Evolutionary conservation across 2,888 invertebrate genomes (phyloP).

Genomic region (Quadroppia sp.): DNA sequence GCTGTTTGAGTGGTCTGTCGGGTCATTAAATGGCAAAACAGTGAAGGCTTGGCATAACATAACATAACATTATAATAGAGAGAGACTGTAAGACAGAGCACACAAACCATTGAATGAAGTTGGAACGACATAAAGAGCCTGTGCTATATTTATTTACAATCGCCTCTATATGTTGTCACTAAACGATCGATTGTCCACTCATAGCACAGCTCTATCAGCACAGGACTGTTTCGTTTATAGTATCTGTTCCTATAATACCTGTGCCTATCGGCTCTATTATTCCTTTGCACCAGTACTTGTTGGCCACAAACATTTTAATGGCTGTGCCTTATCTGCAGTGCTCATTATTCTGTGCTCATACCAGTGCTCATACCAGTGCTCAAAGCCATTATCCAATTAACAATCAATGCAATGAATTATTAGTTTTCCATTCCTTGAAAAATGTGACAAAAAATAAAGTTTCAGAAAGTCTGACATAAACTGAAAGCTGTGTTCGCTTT

Average conservation of each 20-base stretch:
- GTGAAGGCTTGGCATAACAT: slow-evolving; percentile 31
- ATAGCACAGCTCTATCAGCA: neutral
- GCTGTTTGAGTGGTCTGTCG: slow-evolving; percentile 27
- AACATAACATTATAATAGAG: neutral
- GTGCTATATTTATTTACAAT: slow-evolving; percentile 34
- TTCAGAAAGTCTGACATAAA: slow-evolving; percentile 22
- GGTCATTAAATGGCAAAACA: slow-evolving; percentile 34
- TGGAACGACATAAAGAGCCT: neutral
- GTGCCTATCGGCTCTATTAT: too few species aligned
- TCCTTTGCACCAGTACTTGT: neutral
- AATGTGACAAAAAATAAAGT: neutral
- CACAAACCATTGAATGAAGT: neutral
- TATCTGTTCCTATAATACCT: neutral
- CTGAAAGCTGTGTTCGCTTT: slow-evolving; percentile 22
- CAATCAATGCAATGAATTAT: slow-evolving; percentile 11
- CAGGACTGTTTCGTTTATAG: neutral
- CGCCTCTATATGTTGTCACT: slow-evolving; percentile 26
- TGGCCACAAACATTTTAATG: slow-evolving; percentile 5
- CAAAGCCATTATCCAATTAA: slow-evolving; percentile 36
- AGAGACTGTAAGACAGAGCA: neutral
- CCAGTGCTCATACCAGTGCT: too few species aligned
- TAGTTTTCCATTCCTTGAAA: slow-evolving; percentile 16
- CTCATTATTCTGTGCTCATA: neutral
- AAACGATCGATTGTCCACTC: slow-evolving; percentile 31
- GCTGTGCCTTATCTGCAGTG: slow-evolving; percentile 33